Base-by-base conservation (phyloP, 2,888 invertebrate species). In the Agriotes lineatus region DNA sequence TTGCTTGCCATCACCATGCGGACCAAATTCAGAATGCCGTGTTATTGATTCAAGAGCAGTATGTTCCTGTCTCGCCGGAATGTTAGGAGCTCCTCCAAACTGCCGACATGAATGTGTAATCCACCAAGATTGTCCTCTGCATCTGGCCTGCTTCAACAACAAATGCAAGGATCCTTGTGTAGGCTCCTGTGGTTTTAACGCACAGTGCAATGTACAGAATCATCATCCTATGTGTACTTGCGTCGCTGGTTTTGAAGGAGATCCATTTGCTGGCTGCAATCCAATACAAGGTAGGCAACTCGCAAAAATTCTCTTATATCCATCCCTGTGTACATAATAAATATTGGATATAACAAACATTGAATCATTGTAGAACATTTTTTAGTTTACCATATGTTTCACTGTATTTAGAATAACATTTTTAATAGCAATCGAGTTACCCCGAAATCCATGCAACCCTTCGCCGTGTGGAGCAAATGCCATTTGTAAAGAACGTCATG, bases 391-490 rank as follows among this genome's bases (percentile, higher is more conserved):
- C n/a, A n/a, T n/a, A n/a, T n/a, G n/a, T n/a, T n/a, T n/a, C n/a
- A n/a, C n/a, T n/a, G n/a, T n/a, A n/a, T n/a, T n/a, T n/a, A n/a
- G n/a, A 10, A 22, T 60, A 25, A 66, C 60, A n/a, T n/a, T 75
- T 78, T 69, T 76, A 79, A 70, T 80, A 78, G 79, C 78, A 67
- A 82, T 83, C 74, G 90, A 90, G 80, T 85, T 85, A 79, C 90
- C 88, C 79, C 88, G 85, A 81, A 89, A 91, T 81, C 93, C 93
- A 74, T 94, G 94, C 84, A 89, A 90, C 83, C 92, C 93, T 75
- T 90, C 91, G 74, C 93, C 93, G 58, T 94, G 94, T 82, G 94
- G 94, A 74, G 86, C 91, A 65, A 94, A 94, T 84, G 91, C 94
- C 57, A 84, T 91, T 72, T 95, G 95, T 84, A 89, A 89, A 78